phyloP scores from a whole-genome alignment of 2,113 vertebrate species.

The Syngnathus typhle region DNA sequence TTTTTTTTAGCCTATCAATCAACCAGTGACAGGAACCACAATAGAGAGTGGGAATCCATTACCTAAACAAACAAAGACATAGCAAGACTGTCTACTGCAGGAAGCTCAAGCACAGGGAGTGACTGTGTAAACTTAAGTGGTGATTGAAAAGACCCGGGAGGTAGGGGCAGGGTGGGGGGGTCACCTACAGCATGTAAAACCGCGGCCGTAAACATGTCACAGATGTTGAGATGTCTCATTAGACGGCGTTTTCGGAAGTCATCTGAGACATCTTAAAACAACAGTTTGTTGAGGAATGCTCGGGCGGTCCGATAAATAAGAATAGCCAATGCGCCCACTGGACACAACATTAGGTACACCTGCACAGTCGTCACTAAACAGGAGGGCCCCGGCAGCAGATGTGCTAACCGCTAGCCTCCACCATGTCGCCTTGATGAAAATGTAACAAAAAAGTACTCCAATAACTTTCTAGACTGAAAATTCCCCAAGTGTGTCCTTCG shows the following conservation, averaged over 20 bases:
- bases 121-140: slow-evolving; percentile 54
- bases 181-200: background rate
- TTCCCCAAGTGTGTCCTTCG: background rate
- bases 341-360: background rate
- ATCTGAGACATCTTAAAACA: slow-evolving; percentile 3
- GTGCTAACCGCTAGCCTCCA: background rate
- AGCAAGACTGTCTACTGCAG: slow-evolving; percentile 56
- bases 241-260: slow-evolving; percentile 15
- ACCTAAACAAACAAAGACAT: slow-evolving; percentile 69
- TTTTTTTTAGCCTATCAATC: slow-evolving; percentile 54
- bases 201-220: slow-evolving; percentile 38
- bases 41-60: slow-evolving; percentile 68
- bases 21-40: slow-evolving; percentile 60
- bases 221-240: slow-evolving; percentile 56
- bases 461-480: background rate
- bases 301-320: background rate
- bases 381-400: background rate
- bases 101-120: slow-evolving; percentile 32
- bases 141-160: slow-evolving; percentile 48
- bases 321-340: background rate
- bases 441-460: background rate
- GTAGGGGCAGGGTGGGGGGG: slow-evolving; percentile 17
- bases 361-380: background rate
- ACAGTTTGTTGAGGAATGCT: background rate
- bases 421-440: background rate